Evolutionary conservation across 2,888 invertebrate species (phyloP), one percentile per base, ranked within the genome.

Genomic region (Lumbricus terrestris): DNA sequence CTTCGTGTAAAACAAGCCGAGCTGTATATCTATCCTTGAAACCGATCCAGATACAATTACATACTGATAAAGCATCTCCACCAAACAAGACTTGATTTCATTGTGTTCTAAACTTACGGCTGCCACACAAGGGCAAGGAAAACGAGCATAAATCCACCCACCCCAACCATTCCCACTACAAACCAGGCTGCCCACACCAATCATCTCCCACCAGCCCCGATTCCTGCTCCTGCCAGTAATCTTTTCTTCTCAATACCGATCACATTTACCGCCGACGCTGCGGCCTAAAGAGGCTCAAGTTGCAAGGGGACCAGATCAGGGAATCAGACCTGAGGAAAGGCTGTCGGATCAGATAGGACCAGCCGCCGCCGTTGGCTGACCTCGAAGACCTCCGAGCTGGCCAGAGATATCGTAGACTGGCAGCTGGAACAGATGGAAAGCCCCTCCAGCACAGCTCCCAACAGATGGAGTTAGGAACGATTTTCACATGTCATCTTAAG

Each of bases 241-340:
- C 69, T 69, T 69, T 69, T 69, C 69, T n/a, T 69, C 69, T 69
- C 69, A n/a, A n/a, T 69, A n/a, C 69, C 69, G 69, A 69, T 69
- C 69, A 69, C 69, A 69, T 69, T 69, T n/a, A n/a, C 69, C 3
- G 69, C n/a, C n/a, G 69, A n/a, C 8, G 69, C 69, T 8, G 29
- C 8, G 69, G 69, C 69, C 29, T 69, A 69, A 69, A n/a, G 69
- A n/a, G 69, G 69, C 69, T 69, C 69, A 69, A 69, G 29, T 69
- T 69, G 69, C 69, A 69, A 29, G n/a, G 69, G 69, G n/a, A 69
- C 69, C 69, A n/a, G 69, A 69, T 69, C 69, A n/a, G 69, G 8
- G 69, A n/a, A 69, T 69, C 69, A 69, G 69, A 69, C n/a, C 69
- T 69, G 8, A 69, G 69, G 69, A 69, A 69, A 69, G 69, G 69